Percentiles rank a stretch among this genome's conserved stretches.
Evolutionary conservation across 1,140 invertebrate species (phyloP).

Genomic region (Macrocentrus cingulum): DNA sequence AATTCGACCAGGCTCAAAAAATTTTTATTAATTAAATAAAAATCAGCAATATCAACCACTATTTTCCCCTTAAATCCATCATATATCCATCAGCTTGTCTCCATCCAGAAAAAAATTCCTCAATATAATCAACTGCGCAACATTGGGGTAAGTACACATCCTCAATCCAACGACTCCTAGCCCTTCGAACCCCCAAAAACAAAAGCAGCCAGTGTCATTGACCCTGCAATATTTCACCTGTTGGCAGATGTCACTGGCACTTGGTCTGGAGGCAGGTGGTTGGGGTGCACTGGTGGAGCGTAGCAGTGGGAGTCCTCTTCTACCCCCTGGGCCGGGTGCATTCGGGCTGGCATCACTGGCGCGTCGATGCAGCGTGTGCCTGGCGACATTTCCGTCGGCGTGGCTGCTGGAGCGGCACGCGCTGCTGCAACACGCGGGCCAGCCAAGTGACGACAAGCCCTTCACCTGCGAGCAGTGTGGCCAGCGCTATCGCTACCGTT

Average conservation of each 20-base stretch:
- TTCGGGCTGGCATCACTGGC: slow-evolving; percentile 53
- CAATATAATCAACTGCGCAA: no score
- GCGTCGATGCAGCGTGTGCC: slow-evolving; percentile 75
- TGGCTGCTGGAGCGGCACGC: slow-evolving; percentile 82
- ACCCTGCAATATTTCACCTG: slow-evolving; percentile 13
- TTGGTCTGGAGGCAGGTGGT: slow-evolving; percentile 60
- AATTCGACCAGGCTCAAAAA: no score
- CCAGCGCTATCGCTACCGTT: slow-evolving; percentile 84
- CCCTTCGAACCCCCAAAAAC: no score
- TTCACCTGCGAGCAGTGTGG: slow-evolving; percentile 89
- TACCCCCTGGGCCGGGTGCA: slow-evolving; percentile 46
- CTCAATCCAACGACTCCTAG: no score
- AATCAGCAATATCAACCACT: no score
- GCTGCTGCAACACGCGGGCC: slow-evolving; percentile 72
- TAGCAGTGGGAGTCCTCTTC: slow-evolving; percentile 53
- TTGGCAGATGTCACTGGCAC: slow-evolving; percentile 52
- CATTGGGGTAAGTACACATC: no score
- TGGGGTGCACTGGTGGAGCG: slow-evolving; percentile 61
- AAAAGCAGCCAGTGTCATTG: slow-evolving; percentile 20
- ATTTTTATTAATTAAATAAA: no score
- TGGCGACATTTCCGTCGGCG: slow-evolving; percentile 78
- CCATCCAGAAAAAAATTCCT: no score
- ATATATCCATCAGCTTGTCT: no score
- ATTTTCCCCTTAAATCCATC: no score
- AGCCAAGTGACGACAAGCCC: slow-evolving; percentile 76